These are phyloP conservation scores for Lontra canadensis DNA, from an alignment of 2,113 vertebrate species.

Conservation along the genomic window DNA sequence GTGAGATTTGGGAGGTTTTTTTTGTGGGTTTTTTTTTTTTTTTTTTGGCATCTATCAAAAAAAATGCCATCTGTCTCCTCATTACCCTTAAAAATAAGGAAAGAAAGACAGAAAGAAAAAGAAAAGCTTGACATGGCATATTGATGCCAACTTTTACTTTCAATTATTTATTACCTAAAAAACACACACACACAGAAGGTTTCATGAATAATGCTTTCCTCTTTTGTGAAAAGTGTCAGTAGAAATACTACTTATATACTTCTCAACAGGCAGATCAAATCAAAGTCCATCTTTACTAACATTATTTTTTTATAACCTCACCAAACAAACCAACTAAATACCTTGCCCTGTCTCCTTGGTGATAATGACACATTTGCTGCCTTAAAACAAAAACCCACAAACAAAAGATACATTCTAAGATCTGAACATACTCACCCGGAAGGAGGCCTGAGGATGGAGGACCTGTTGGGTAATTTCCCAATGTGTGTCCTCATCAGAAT, in stretches of 20 bases:
- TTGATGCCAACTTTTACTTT: conserved; percentile 65
- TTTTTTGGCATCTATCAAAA: conserved; percentile 37
- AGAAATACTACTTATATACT: neutral
- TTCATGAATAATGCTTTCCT: conserved; percentile 50
- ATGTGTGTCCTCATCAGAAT: neutral
- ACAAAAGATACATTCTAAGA: conserved; percentile 11
- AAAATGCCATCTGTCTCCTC: conserved; percentile 72
- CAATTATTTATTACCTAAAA: conserved; percentile 76
- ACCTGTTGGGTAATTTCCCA: neutral
- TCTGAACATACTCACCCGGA: neutral
- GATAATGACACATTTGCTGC: neutral
- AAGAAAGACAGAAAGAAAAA: neutral
- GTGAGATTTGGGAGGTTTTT: neutral
- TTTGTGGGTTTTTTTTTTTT: neutral
- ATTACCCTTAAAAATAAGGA: conserved; percentile 29
- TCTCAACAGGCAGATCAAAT: neutral
- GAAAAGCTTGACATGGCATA: conserved; percentile 46
- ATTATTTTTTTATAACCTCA: neutral
- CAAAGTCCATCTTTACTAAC: neutral
- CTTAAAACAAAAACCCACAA: conserved; percentile 22
- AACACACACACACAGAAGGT: neutral
- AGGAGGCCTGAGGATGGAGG: neutral
- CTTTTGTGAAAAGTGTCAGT: conserved; percentile 58
- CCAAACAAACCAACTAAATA: conserved; percentile 31
- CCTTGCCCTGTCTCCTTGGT: conserved; percentile 31